Evolutionary conservation across 2,888 invertebrate genomes (phyloP), one percentile per base, ranked within the genome.

Genomic region (Halocaridina rubra): DNA sequence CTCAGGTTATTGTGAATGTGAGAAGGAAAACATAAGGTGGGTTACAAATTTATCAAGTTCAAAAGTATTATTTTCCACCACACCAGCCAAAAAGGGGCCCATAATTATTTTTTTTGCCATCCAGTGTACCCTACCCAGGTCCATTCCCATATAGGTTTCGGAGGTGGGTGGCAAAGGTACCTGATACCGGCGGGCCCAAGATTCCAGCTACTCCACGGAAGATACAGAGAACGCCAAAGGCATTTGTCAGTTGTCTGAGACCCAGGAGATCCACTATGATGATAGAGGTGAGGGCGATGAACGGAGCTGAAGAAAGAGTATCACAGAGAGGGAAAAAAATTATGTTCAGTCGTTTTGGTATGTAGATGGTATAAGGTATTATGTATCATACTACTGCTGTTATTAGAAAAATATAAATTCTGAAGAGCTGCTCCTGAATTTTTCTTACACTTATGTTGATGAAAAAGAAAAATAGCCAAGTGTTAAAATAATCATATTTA

Each of bases 221-320:
- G 89, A 99, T 92, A 90, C 98, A 98, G 81, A 99, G 93, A 88
- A 99, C 93, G 13, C 99, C 99, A 92, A 99, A 99, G 71, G 98
- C 98, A 91, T 97, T 99, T 71, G 99, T 99, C 89, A 99, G 92
- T 91, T 96, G 96, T 90, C 98, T 98, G 90, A 99, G 92, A 1
- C 99, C 99, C 72, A 99, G 93, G 53, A 99, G 93, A 91, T 99
- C 98, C 89, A 98, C 98, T 88, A 99, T 93, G 90, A 99, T 98
- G 90, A 99, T 98, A 74, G 99, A 99, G 61, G 99, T 99, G 85
- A 99, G 93, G 10, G 98, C 98, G 90, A 99, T 98, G 92, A 97
- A 99, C 87, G 98, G 98, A 88, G 98, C 97, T 97, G 93, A 80
- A 90, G 72, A 53, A n/a, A n/a, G 69, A 77, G 74, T 77, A 82